Evolutionary conservation across 2,113 vertebrate genomes (phyloP).

Genomic region (Phodopus roborovskii): DNA sequence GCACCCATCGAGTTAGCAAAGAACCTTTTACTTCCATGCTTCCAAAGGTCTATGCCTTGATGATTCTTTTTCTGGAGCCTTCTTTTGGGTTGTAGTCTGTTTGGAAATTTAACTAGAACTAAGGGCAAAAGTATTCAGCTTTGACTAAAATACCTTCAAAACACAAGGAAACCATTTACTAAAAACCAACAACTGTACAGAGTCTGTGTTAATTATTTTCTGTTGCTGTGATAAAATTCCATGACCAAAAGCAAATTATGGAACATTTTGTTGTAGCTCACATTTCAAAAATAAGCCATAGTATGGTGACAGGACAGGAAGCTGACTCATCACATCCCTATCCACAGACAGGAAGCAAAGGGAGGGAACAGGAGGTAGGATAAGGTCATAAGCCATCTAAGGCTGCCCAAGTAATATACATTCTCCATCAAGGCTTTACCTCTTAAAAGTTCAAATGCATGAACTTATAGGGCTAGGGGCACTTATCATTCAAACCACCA

Average conservation of each 20-base stretch:
- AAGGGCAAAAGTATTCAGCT: neutral
- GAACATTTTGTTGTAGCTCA: neutral
- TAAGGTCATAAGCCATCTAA: neutral
- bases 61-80: neutral
- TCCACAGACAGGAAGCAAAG: neutral
- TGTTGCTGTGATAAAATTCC: neutral
- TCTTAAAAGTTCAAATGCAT: neutral
- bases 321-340: neutral
- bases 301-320: neutral
- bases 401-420: too few relatives aligned
- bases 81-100: neutral
- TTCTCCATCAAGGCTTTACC: too few relatives aligned
- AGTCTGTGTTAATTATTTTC: neutral
- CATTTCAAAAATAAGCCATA: neutral
- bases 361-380: too few relatives aligned
- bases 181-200: constrained; percentile 2
- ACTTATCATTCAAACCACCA: neutral
- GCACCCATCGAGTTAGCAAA: neutral
- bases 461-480: neutral
- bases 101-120: neutral
- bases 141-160: neutral
- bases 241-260: neutral
- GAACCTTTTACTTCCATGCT: neutral
- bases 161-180: neutral
- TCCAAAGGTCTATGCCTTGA: neutral